Conservation (phyloP, 2,888 invertebrate species). For the Tipula vernalis region DNA sequence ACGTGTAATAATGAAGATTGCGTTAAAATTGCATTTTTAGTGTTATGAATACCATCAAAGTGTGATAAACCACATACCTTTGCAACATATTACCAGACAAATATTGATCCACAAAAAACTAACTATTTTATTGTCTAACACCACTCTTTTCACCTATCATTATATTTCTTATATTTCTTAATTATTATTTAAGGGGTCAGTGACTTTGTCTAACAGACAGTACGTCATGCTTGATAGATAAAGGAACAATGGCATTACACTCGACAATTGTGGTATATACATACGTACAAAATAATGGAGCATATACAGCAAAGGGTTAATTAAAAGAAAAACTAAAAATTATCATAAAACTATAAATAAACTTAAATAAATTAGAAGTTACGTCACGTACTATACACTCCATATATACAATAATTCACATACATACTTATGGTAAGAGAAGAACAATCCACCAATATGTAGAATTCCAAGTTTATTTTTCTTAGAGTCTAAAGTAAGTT, state of each 20-base stretch:
- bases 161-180: not conserved
- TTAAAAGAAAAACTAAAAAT: not conserved
- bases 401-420: not conserved
- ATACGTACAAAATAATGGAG: not conserved
- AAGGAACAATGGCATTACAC: not conserved
- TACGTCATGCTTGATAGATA: not conserved
- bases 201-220: not conserved
- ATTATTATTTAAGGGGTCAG: not conserved
- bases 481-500: not conserved
- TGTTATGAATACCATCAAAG: not conserved
- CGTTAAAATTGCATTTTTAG: not conserved
- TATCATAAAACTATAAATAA: constrained; percentile 4
- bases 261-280: not conserved
- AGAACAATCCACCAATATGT: not conserved
- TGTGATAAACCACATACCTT: not conserved
- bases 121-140: not conserved
- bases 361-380: not conserved
- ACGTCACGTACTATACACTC: not conserved
- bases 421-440: not conserved
- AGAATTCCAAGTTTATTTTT: not conserved
- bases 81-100: not conserved
- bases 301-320: not conserved
- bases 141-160: not conserved
- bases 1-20: not conserved
- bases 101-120: not conserved